Base-by-base conservation (phyloP, 2,113 vertebrate genomes). In the Meleagris gallopavo region DNA sequence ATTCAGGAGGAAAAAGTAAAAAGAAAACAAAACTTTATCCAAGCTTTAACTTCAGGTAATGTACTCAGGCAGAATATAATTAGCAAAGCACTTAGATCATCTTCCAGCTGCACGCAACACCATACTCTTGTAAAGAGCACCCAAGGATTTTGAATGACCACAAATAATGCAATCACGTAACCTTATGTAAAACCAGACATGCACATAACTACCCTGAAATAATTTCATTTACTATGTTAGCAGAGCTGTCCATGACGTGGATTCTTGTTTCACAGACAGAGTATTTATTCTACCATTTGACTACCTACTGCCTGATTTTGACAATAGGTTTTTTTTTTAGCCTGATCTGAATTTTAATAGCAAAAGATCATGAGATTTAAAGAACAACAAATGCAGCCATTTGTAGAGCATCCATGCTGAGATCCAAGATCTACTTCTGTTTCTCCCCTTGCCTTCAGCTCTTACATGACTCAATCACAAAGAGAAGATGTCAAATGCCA, bases 301-400 rank as follows among this genome's bases (percentile, higher is more conserved):
- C 84, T 73, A 21, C 30, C 52, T 80, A 36, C 40, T 72, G 61
- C 24, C 57, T 30, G n/a, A 43, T 67, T 74, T 77, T 60, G 43
- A 86, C n/a, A 77, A 34, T 71, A 89, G 91, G 60, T 6, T 22
- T 48, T 48, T 22, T 6, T 22, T 48, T 46, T 11, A 89, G 25
- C 43, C 52, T 81, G 52, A 52, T 36, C 54, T 83, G 52, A 81
- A 60, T 81, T 96, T 93, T 88, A 93, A 67, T 40, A 19, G 55
- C 34, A 32, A 94, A 86, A 20, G 22, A 36, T 43, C 88, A 57
- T 30, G 57, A 75, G 57, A 83, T 84, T 90, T 90, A 45, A 88
- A 83, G 65, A 78, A 57, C 32, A 81, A 29, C 81, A 65, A 72
- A 72, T 27, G n/a, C 36, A 91, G 75, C 76, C 36, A 15, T 5